These are phyloP conservation scores for Spongilla lacustris DNA, from an alignment of 37 sponge, comb jelly and placozoan species.

Conservation along the genomic window DNA sequence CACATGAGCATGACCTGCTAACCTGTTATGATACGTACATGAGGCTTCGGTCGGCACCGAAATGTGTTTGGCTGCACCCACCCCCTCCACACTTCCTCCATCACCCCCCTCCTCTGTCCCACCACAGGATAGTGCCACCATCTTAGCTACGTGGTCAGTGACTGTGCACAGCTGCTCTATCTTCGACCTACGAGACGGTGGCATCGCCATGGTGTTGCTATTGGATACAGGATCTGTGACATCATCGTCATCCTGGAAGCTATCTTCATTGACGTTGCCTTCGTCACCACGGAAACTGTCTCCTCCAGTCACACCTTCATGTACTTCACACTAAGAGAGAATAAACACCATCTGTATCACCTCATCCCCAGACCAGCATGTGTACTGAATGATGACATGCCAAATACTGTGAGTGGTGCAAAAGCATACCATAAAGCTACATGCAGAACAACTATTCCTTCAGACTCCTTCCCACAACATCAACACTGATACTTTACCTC, in stretches of 20 bases:
- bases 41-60: not conserved
- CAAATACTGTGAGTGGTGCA: too few species aligned
- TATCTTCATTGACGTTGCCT: not conserved
- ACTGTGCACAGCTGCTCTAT: constrained; percentile 5
- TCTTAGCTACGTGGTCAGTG: constrained; percentile 21
- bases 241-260: not conserved
- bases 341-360: not conserved
- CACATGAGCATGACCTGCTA: not conserved
- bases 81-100: not conserved
- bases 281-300: not conserved
- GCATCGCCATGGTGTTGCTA: not conserved
- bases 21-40: not conserved
- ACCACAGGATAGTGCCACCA: not conserved
- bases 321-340: not conserved
- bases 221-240: not conserved
- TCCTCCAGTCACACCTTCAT: not conserved
- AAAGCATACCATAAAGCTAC: too few species aligned
- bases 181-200: not conserved
- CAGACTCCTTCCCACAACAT: too few species aligned
- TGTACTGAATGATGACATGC: too few species aligned
- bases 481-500: too few species aligned
- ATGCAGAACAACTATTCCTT: too few species aligned
- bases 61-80: not conserved
- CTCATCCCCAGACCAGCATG: not conserved
- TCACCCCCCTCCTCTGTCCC: not conserved